Conservation (phyloP, 2,797 vertebrate species). For the Sparus aurata region DNA sequence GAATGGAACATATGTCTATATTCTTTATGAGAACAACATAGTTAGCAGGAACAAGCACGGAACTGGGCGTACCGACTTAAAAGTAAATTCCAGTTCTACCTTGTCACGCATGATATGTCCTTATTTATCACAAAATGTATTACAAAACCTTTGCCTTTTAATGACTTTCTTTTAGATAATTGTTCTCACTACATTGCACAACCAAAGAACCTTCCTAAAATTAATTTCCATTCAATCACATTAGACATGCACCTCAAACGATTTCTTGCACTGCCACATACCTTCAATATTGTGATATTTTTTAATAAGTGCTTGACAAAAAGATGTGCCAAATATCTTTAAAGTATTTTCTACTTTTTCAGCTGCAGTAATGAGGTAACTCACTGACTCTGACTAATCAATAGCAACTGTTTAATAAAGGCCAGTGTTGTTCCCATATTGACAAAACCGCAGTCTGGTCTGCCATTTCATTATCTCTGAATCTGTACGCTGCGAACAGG, state of each 20-base stretch:
- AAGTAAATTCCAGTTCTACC: not conserved
- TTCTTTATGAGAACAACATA: not conserved
- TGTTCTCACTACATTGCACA: slow-evolving; percentile 3
- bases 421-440: slow-evolving; percentile 11
- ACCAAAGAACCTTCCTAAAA: not conserved
- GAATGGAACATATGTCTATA: too few species aligned
- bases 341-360: not conserved
- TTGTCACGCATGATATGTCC: not conserved
- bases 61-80: not conserved
- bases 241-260: slow-evolving; percentile 2
- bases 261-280: not conserved
- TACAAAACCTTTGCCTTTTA: not conserved
- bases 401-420: slow-evolving; percentile 17
- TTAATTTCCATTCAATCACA: not conserved
- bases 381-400: slow-evolving; percentile 8
- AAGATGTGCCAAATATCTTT: not conserved
- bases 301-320: too few species aligned
- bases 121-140: not conserved
- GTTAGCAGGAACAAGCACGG: not conserved
- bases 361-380: not conserved
- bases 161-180: slow-evolving; percentile 6
- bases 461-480: slow-evolving; percentile 14
- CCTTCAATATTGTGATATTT: not conserved
- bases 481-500: slow-evolving; percentile 29
- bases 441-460: slow-evolving; percentile 5